phyloP scores from a whole-genome alignment of 2,797 vertebrate genomes.

The Pempheris klunzingeri region DNA sequence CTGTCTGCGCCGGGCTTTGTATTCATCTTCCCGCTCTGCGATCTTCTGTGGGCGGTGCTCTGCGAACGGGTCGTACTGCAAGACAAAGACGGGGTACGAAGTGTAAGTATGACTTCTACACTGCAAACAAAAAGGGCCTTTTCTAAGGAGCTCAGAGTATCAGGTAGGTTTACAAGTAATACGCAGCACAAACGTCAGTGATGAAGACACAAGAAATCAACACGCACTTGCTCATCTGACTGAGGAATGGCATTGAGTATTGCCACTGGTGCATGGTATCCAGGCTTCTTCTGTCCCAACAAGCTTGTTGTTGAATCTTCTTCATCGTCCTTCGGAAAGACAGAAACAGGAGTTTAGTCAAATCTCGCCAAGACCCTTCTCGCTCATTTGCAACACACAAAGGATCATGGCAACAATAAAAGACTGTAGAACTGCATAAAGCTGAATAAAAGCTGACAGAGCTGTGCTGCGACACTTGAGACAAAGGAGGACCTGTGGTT shows the following conservation, averaged over 20 bases:
- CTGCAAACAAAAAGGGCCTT: background rate
- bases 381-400: conserved; percentile 60
- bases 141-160: too few species aligned
- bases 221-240: conserved; percentile 94
- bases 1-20: conserved; percentile 95
- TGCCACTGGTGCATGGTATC: conserved; percentile 97
- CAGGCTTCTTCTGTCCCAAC: conserved; percentile 97
- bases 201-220: background rate
- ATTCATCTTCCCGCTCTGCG: conserved; percentile 97
- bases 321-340: conserved; percentile 90
- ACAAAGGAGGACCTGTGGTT: background rate
- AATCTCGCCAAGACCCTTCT: conserved; percentile 64
- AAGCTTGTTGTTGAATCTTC: conserved; percentile 96
- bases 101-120: background rate
- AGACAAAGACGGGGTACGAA: background rate
- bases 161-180: too few species aligned
- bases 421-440: background rate
- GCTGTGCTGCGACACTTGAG: too few species aligned
- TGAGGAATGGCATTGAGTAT: conserved; percentile 98
- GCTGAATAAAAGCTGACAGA: too few species aligned
- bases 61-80: conserved; percentile 97
- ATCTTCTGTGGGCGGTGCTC: conserved; percentile 98
- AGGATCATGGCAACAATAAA: too few species aligned
- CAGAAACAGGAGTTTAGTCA: conserved; percentile 65
- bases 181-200: background rate